A percentile compares a stretch with the other conserved stretches of the same genome.
These are phyloP conservation scores for Kryphioiulus occultus DNA, from an alignment of 2,888 invertebrate genomes.

Conservation along the genomic window DNA sequence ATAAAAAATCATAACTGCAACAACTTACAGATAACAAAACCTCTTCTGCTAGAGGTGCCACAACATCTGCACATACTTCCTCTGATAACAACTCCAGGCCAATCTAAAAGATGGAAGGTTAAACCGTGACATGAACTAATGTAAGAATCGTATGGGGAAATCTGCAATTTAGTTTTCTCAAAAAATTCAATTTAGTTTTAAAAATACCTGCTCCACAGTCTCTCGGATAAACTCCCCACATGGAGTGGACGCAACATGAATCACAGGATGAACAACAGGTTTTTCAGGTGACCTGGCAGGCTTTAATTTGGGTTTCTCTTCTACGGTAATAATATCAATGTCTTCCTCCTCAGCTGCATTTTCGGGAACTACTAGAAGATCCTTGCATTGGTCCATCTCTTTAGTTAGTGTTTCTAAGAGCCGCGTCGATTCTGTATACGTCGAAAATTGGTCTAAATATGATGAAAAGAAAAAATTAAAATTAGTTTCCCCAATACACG, in stretches of 20 bases:
- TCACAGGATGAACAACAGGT: not conserved
- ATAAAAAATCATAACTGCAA: not conserved
- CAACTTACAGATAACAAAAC: slow-evolving; percentile 42
- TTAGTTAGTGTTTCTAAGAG: slow-evolving; percentile 18
- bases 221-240: slow-evolving; percentile 40
- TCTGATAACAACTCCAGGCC: slow-evolving; percentile 37
- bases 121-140: not conserved
- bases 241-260: not conserved
- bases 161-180: not conserved
- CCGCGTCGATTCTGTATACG: slow-evolving; percentile 40
- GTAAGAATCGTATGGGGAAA: too few species aligned
- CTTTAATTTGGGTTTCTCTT: not conserved
- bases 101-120: slow-evolving; percentile 44
- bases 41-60: slow-evolving; percentile 47
- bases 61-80: not conserved
- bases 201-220: slow-evolving; percentile 1
- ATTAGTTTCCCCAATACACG: not conserved
- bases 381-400: not conserved
- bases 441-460: not conserved
- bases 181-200: not conserved
- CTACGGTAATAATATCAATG: slow-evolving; percentile 48
- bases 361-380: not conserved
- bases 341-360: slow-evolving; percentile 5
- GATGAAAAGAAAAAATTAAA: slow-evolving; percentile 52
- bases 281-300: slow-evolving; percentile 32